These are phyloP conservation scores for Alligator sinensis DNA, from an alignment of 2,113 vertebrate genomes.

Conservation along the genomic window DNA sequence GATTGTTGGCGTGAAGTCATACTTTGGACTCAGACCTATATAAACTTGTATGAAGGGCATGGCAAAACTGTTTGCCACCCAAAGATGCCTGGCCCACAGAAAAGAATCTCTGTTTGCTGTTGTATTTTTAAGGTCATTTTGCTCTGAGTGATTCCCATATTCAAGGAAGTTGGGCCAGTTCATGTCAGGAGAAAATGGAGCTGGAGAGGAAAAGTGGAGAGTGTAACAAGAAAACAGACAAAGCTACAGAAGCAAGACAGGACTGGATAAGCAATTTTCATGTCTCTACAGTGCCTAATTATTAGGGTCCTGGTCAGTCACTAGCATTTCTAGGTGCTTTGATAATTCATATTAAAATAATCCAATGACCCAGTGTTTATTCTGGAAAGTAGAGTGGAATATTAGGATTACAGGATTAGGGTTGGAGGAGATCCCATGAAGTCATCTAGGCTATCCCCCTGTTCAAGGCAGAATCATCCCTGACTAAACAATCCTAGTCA, in stretches of 20 bases:
- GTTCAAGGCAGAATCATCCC: too few relatives aligned
- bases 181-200: background rate
- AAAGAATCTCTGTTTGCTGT: background rate
- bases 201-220: background rate
- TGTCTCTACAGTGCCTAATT: fast-evolving
- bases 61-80: background rate
- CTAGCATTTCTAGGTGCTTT: fast-evolving
- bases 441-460: too few relatives aligned
- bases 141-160: background rate
- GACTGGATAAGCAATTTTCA: background rate
- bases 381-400: background rate
- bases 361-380: background rate
- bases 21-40: background rate
- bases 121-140: background rate
- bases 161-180: background rate
- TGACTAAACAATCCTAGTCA: too few relatives aligned
- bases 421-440: too few relatives aligned
- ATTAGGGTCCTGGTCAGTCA: fast-evolving
- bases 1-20: background rate
- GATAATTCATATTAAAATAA: background rate
- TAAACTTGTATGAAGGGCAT: background rate
- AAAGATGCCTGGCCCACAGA: background rate
- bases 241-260: background rate
- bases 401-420: too few relatives aligned
- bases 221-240: background rate